phyloP scores from a whole-genome alignment of 2,113 vertebrate species.

The Ranitomeya imitator region DNA sequence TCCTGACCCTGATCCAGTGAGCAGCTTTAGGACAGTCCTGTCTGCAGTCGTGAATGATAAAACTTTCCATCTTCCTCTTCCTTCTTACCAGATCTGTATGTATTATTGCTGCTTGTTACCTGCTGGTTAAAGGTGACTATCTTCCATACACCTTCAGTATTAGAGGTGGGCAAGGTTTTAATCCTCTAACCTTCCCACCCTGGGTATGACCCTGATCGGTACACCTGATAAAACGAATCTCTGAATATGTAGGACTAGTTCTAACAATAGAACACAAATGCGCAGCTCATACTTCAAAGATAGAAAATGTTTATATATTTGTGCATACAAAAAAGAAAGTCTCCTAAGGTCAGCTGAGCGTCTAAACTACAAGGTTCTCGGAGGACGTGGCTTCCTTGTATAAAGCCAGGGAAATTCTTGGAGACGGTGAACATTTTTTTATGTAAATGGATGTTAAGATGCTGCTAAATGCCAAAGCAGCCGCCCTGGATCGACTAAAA shows the following conservation, averaged over 20 bases:
- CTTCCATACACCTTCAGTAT: too few species aligned
- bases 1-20: too few species aligned
- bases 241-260: not conserved
- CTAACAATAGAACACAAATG: not conserved
- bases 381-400: constrained; percentile 47
- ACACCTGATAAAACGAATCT: too few species aligned
- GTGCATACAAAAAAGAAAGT: constrained; percentile 13
- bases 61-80: too few species aligned
- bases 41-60: too few species aligned
- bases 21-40: too few species aligned
- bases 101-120: too few species aligned
- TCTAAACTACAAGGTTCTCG: constrained; percentile 36
- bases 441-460: constrained; percentile 48
- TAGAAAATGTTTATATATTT: not conserved
- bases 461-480: constrained; percentile 51
- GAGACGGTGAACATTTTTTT: constrained; percentile 24
- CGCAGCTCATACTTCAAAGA: not conserved
- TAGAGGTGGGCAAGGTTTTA: too few species aligned
- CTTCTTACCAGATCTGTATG: too few species aligned
- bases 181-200: too few species aligned
- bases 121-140: too few species aligned
- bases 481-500: constrained; percentile 47
- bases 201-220: too few species aligned
- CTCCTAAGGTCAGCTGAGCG: constrained; percentile 41
- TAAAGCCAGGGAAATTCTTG: constrained; percentile 50